These are phyloP conservation scores for Agriopis leucophaearia DNA, from an alignment of 2,888 invertebrate genomes.

Conservation along the genomic window DNA sequence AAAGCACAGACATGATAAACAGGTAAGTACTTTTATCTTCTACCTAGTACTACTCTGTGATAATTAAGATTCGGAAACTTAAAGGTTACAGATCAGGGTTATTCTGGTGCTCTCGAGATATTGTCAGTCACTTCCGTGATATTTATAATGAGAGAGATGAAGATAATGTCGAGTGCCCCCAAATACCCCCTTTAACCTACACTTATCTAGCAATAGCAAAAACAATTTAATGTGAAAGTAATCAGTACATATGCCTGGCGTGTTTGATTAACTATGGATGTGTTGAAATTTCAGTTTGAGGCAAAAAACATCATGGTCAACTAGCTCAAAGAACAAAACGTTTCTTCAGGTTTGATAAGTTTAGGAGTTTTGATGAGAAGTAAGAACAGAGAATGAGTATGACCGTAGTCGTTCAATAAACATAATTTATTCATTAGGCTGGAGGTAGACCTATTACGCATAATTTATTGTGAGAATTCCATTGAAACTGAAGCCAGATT, in stretches of 20 bases:
- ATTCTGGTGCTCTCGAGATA: too few relatives aligned
- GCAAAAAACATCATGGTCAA: conserved; percentile 19
- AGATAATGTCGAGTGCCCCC: too few relatives aligned
- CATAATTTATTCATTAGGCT: conserved; percentile 35
- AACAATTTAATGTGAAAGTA: too few relatives aligned
- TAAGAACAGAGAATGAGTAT: not conserved
- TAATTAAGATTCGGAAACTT: too few relatives aligned
- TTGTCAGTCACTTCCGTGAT: too few relatives aligned
- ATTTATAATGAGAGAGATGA: too few relatives aligned
- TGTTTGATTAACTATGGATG: not conserved
- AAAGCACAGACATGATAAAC: not conserved
- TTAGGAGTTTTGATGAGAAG: not conserved
- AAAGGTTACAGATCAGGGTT: too few relatives aligned
- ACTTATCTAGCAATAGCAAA: not conserved
- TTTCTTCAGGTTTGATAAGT: not conserved
- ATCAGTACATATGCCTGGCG: not conserved
- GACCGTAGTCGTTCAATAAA: conserved; percentile 20
- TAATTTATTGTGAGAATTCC: conserved; percentile 58
- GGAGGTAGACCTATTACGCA: conserved; percentile 55
- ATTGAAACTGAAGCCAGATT: conserved; percentile 52
- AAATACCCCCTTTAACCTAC: too few relatives aligned
- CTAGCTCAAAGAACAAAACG: not conserved
- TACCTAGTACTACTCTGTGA: not conserved
- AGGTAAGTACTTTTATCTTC: not conserved
- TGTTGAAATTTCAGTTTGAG: conserved; percentile 7